Percentiles rank a stretch among this genome's conserved stretches.
Conservation (phyloP, 2,113 vertebrate genomes). For the Danio rerio region GRCz12tu NC_133179.1:2005501-2006000, state of each 20-base stretch:
- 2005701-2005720: neutral
- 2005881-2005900: too few relatives aligned
- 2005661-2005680: neutral
- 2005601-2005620: neutral
- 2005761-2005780: neutral
- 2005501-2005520: neutral
- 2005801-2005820: neutral
- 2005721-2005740: neutral
- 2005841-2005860: neutral
- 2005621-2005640: neutral
- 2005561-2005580: neutral
- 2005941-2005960: too few relatives aligned
- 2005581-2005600: neutral
- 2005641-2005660: conserved; percentile 1
- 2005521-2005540: neutral
- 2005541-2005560: conserved; percentile 22
- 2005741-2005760: neutral
- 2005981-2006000: too few relatives aligned
- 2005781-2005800: neutral
- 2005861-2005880: neutral
- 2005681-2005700: neutral
- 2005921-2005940: too few relatives aligned
- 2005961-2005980: too few relatives aligned
- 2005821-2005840: neutral
- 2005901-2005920: too few relatives aligned